Conservation (phyloP, 2,888 invertebrate genomes). For the Netelia fuscicornis region DNA sequence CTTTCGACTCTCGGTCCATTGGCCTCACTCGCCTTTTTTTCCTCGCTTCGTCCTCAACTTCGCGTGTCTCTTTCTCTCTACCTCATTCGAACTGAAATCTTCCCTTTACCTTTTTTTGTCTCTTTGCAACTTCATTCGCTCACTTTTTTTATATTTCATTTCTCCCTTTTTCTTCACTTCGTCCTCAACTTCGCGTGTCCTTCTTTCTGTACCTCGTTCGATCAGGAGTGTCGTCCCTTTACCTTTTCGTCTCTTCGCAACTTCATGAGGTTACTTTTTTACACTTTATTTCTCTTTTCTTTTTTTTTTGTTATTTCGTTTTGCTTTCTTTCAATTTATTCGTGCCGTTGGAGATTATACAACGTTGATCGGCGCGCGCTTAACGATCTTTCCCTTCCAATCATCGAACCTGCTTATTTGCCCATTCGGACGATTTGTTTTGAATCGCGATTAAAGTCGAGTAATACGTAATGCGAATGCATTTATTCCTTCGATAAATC, state of each 20-base stretch:
- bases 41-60: background rate
- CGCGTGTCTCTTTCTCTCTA: background rate
- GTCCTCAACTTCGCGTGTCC: no score
- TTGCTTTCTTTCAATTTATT: background rate
- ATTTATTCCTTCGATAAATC: slow-evolving; percentile 35
- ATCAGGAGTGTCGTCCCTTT: no score
- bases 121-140: background rate
- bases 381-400: slow-evolving; percentile 6
- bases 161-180: background rate
- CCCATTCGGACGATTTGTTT: background rate
- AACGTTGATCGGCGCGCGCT: background rate
- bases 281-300: background rate
- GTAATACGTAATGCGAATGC: background rate
- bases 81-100: background rate
- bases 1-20: slow-evolving; percentile 15
- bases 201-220: no score
- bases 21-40: slow-evolving; percentile 18
- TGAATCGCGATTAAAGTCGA: background rate
- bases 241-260: no score
- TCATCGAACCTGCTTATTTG: background rate
- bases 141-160: background rate
- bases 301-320: background rate
- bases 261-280: background rate
- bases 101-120: background rate
- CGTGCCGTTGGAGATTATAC: slow-evolving; percentile 9